Percentiles rank a stretch among this genome's conserved stretches.
phyloP scores from a whole-genome alignment of 2,113 vertebrate genomes.

The Ammospiza caudacuta region DNA sequence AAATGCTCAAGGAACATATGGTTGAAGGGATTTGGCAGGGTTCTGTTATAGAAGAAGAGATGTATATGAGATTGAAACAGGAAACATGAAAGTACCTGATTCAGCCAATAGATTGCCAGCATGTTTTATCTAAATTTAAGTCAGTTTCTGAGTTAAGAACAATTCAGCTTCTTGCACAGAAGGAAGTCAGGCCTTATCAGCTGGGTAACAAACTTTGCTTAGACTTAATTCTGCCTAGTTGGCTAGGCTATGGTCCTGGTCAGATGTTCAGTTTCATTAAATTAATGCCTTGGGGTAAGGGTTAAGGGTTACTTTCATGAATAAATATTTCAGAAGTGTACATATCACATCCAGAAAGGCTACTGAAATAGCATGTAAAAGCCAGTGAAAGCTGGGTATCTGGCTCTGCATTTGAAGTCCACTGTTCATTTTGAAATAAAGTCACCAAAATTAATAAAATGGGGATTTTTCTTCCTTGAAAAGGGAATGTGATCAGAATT shows the following conservation, averaged over 20 bases:
- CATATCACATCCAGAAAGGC: not conserved
- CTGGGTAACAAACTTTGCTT: not conserved
- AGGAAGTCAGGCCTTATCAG: not conserved
- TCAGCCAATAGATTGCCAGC: not conserved
- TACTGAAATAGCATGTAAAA: not conserved
- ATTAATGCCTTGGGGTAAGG: not conserved
- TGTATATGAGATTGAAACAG: not conserved
- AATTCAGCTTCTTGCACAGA: not conserved
- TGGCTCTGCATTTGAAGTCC: not conserved
- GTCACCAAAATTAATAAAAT: not conserved
- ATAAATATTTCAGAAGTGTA: not conserved
- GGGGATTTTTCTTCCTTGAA: not conserved
- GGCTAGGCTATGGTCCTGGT: not conserved
- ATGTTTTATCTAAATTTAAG: constrained; percentile 13
- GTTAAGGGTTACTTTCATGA: not conserved
- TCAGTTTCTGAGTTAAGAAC: not conserved
- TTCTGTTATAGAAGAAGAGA: constrained; percentile 1
- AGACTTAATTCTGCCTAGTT: not conserved
- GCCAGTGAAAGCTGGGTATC: not conserved
- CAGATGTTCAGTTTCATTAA: not conserved
- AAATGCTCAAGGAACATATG: constrained; percentile 46
- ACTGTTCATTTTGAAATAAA: not conserved
- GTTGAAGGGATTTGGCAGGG: constrained; percentile 8
- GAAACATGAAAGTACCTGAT: not conserved
- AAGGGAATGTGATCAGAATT: not conserved